These are phyloP conservation scores for Natator depressus DNA, from an alignment of 2,113 vertebrate species.

Conservation along the genomic window DNA sequence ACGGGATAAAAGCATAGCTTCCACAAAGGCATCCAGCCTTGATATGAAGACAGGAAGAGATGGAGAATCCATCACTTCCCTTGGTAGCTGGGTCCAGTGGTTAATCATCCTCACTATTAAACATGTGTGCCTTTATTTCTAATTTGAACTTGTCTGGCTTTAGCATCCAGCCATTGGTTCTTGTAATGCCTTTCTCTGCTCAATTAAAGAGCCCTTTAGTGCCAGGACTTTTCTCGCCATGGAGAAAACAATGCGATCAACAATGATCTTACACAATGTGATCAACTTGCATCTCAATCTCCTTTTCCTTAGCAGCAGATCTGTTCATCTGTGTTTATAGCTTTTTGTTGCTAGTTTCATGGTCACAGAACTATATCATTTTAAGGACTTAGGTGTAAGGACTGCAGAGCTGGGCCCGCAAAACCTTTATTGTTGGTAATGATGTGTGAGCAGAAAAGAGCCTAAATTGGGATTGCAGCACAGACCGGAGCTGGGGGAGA, in stretches of 20 bases:
- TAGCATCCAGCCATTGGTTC: not conserved
- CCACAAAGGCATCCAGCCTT: not conserved
- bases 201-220: not conserved
- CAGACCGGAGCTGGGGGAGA: rapidly evolving
- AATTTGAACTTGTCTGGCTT: not conserved
- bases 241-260: not conserved
- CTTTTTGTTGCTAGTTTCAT: not conserved
- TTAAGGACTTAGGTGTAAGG: rapidly evolving
- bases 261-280: not conserved
- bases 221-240: not conserved
- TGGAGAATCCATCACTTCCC: not conserved
- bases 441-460: rapidly evolving
- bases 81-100: not conserved
- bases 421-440: not conserved
- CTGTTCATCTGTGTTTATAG: rapidly evolving
- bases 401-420: not conserved
- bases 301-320: not conserved
- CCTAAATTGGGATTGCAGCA: not conserved
- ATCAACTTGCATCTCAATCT: not conserved
- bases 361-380: not conserved
- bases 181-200: not conserved
- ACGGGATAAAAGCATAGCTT: not conserved
- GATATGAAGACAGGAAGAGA: not conserved
- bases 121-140: not conserved
- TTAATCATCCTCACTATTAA: not conserved